These are phyloP conservation scores for Petaurus breviceps DNA, from an alignment of 2,113 vertebrate species.

Conservation along the genomic window DNA sequence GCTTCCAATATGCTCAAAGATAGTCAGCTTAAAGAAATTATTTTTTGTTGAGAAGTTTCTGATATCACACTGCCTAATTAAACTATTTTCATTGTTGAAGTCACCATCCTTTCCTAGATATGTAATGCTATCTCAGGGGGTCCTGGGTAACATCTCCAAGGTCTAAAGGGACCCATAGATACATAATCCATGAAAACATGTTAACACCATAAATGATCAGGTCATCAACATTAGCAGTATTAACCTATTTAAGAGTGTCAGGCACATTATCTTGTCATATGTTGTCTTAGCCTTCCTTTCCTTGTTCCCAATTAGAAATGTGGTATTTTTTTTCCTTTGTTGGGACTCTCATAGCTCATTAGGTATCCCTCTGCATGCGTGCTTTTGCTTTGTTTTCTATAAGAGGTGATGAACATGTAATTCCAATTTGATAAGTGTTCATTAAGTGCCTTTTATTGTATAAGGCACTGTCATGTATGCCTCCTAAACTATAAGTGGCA, in stretches of 20 bases:
- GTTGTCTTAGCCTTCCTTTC: constrained; percentile 11
- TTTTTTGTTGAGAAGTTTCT: too few relatives aligned
- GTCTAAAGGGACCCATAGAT: neutral
- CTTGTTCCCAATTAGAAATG: neutral
- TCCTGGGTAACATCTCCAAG: neutral
- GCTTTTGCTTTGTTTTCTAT: neutral
- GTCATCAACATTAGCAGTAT: neutral
- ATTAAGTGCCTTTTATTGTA: neutral
- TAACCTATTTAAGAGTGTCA: constrained; percentile 10
- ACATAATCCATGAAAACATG: neutral
- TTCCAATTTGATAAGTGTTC: neutral
- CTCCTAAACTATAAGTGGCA: neutral
- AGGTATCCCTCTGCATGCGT: neutral
- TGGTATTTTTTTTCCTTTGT: neutral
- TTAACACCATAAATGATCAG: neutral
- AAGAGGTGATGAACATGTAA: neutral
- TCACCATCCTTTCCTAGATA: too few relatives aligned
- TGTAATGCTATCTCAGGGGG: neutral
- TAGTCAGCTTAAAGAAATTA: neutral
- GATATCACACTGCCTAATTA: too few relatives aligned
- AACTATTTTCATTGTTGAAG: too few relatives aligned
- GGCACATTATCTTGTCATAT: neutral
- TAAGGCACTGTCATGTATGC: neutral
- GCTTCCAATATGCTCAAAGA: neutral
- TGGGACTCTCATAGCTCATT: neutral